A percentile compares a stretch with the other conserved stretches of the same genome.
These are phyloP conservation scores for Muscina levida DNA, from an alignment of 2,888 invertebrate genomes.

Conservation along the genomic window DNA sequence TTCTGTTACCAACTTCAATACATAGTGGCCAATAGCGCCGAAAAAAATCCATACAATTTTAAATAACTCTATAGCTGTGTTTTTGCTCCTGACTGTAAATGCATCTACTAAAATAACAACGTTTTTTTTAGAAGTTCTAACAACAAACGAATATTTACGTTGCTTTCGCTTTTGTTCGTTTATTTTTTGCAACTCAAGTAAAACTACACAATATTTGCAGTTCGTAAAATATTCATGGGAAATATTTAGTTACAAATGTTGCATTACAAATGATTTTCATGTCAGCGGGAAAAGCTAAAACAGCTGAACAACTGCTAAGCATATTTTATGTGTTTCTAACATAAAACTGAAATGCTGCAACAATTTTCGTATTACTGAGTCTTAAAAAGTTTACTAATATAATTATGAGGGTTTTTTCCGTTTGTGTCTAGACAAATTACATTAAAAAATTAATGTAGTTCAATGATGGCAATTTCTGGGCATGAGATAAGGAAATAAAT, in stretches of 20 bases:
- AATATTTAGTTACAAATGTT: slow-evolving; percentile 25
- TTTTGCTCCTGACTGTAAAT: too few species aligned
- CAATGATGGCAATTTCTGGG: too few species aligned
- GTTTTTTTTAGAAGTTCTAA: slow-evolving; percentile 30
- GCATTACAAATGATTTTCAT: slow-evolving; percentile 10
- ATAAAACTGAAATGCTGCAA: not conserved
- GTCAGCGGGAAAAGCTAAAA: not conserved
- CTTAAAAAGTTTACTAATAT: not conserved
- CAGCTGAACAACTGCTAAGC: slow-evolving; percentile 1
- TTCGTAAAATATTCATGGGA: not conserved
- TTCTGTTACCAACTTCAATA: too few species aligned
- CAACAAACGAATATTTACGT: slow-evolving; percentile 37
- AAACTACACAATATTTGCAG: not conserved
- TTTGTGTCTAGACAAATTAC: slow-evolving; percentile 20
- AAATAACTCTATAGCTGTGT: too few species aligned
- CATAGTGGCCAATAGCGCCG: too few species aligned
- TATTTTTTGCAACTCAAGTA: not conserved
- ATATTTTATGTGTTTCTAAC: slow-evolving; percentile 21
- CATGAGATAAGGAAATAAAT: too few species aligned
- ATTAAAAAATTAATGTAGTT: too few species aligned
- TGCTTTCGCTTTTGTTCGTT: not conserved
- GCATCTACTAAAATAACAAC: slow-evolving; percentile 11
- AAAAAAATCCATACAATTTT: too few species aligned
- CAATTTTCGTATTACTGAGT: not conserved
- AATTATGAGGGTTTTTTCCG: slow-evolving; percentile 5